Base-by-base conservation (phyloP, 2,888 invertebrate genomes). In the Lepidocyrtoides sp. region DNA sequence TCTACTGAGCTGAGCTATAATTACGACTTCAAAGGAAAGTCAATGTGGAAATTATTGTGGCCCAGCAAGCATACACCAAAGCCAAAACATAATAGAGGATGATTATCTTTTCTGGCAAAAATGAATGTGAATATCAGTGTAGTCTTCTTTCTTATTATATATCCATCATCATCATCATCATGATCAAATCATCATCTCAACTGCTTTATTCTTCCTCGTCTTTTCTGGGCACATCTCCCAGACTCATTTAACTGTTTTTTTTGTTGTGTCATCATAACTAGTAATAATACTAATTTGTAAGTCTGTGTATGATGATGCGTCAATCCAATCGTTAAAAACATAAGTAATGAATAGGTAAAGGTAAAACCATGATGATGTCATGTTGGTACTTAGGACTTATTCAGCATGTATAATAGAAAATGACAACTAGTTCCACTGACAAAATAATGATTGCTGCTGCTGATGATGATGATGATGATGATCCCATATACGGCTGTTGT, bases 351-450 rank as follows among this genome's bases (percentile, higher is more conserved):
- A 57, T 79, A 36, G 79, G 79, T 57, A 79, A 57, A 82, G 29
- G 41, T 14, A 44, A 63, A 60, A 17, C 4, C 57, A 60, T 63
- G 12, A 66, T 66, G 48, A 75, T 75, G 75, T 75, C 51, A 51
- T 75, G 75, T 26, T 12, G 51, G 75, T 51, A 51, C n/a, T n/a
- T n/a, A n/a, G n/a, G n/a, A n/a, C n/a, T 48, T 48, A 14, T 17
- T 14, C 75, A 75, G 12, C 14, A 5, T 48, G 8, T 20, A 54
- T 29, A 79, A 51, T 29, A 29, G 77, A 36, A 57, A 79, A 54
- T 79, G 79, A 79, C 79, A 79, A 79, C 79, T 79, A 79, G 57
- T 82, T 60, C 54, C 36, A 57, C 54, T 36, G 57, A 41, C 63
- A 36, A 82, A 63, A 60, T 44, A 63, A 63, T 44, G 63, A 81